Conservation (phyloP, 2,113 vertebrate species). For the Tonatia bakeri region DNA sequence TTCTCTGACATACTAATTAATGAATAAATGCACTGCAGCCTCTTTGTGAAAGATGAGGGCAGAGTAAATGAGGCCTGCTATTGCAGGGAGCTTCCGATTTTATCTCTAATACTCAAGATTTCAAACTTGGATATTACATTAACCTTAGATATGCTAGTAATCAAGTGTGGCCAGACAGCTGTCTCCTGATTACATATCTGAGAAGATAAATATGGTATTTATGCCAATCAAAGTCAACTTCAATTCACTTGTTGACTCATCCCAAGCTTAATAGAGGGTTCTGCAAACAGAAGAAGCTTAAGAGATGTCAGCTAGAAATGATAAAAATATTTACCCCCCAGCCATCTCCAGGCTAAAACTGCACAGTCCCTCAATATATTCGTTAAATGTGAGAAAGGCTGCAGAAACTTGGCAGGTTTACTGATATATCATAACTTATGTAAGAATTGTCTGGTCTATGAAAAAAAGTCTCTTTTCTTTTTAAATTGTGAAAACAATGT, state of each 20-base stretch:
- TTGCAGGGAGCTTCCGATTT: constrained; percentile 40
- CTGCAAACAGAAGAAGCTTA: constrained; percentile 31
- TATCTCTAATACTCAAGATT: constrained; percentile 45
- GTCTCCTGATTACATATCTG: constrained; percentile 51
- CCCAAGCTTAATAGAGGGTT: constrained; percentile 23
- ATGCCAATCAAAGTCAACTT: constrained; percentile 50
- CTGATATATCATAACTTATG: constrained; percentile 32
- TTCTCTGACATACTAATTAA: background rate
- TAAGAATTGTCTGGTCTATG: constrained; percentile 41
- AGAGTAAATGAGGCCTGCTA: background rate
- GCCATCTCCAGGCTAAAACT: constrained; percentile 37
- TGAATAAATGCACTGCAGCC: background rate
- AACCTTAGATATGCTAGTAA: constrained; percentile 52
- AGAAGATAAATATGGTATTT: constrained; percentile 52
- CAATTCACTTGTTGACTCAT: constrained; percentile 53
- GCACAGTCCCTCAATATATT: background rate
- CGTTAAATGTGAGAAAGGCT: constrained; percentile 37
- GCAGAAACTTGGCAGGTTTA: constrained; percentile 39
- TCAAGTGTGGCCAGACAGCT: constrained; percentile 46
- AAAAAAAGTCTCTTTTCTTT: background rate
- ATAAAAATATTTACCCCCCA: constrained; percentile 34
- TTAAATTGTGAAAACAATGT: constrained; percentile 51
- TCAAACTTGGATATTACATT: constrained; percentile 43
- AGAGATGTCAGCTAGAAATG: constrained; percentile 30
- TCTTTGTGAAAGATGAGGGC: background rate